Evolutionary conservation across 2,113 vertebrate species (phyloP).

Genomic region (Danionella cerebrum): DNA sequence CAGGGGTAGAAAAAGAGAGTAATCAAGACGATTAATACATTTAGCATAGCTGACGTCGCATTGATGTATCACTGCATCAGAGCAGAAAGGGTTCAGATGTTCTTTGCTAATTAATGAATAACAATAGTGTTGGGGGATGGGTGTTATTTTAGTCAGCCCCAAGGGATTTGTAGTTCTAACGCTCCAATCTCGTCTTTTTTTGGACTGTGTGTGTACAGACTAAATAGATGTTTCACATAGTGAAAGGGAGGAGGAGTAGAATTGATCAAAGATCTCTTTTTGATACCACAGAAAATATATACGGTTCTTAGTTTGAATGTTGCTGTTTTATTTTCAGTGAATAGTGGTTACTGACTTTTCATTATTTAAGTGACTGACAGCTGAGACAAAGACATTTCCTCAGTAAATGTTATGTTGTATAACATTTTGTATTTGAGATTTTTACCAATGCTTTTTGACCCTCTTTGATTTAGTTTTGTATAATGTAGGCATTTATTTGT

Average conservation of each 20-base stretch:
- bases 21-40: background rate
- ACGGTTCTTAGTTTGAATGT: background rate
- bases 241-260: background rate
- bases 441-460: too few species aligned
- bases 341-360: too few species aligned
- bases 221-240: background rate
- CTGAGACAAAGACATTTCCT: background rate
- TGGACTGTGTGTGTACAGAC: background rate
- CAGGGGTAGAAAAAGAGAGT: background rate
- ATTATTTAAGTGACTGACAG: background rate
- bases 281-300: background rate
- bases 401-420: background rate
- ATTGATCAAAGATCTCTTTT: background rate
- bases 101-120: conserved; percentile 36
- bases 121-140: conserved; percentile 18
- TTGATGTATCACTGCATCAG: conserved; percentile 17
- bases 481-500: background rate
- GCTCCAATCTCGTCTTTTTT: conserved; percentile 14
- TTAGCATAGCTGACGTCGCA: conserved; percentile 2
- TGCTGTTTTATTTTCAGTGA: background rate
- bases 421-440: background rate
- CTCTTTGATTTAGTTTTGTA: background rate
- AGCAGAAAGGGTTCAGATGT: conserved; percentile 16
- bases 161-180: conserved; percentile 4
- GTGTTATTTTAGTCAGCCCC: background rate